A percentile compares a stretch with the other conserved stretches of the same genome.
Evolutionary conservation across 2,797 vertebrate species (phyloP).

Genomic region (Poeciliopsis presidionis): DNA sequence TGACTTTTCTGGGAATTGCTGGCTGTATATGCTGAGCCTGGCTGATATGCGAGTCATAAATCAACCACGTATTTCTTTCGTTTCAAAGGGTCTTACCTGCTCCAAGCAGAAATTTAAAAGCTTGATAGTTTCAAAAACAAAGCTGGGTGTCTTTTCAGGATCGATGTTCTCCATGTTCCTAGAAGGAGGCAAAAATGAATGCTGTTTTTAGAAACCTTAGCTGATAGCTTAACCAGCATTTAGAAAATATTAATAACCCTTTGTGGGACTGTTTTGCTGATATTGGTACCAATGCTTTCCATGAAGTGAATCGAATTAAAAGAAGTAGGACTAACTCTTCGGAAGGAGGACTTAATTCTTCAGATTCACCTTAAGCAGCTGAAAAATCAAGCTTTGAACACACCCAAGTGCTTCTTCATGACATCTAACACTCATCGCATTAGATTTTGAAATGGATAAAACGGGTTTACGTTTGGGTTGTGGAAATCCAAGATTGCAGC

Average conservation of each 20-base stretch:
- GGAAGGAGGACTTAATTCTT: not conserved
- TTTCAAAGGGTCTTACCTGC: slow-evolving; percentile 79
- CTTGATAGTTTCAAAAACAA: slow-evolving; percentile 86
- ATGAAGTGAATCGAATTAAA: not conserved
- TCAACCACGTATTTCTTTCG: slow-evolving; percentile 12
- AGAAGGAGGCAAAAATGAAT: slow-evolving; percentile 37
- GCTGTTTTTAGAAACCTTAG: slow-evolving; percentile 7
- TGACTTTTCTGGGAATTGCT: slow-evolving; percentile 16
- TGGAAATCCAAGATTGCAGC: not conserved
- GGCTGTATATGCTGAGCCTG: slow-evolving; percentile 14
- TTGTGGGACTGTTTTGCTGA: not conserved
- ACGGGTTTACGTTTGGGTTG: not conserved
- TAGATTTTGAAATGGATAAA: not conserved
- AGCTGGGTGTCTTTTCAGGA: slow-evolving; percentile 84
- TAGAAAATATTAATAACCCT: not conserved
- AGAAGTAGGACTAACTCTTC: not conserved
- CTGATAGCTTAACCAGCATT: not conserved
- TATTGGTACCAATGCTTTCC: not conserved
- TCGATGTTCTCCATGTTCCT: slow-evolving; percentile 94
- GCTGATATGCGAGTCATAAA: slow-evolving; percentile 27
- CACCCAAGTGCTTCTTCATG: not conserved
- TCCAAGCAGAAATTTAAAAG: slow-evolving; percentile 83
- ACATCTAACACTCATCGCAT: not conserved
- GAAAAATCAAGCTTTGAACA: not conserved
- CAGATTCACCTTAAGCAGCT: not conserved